phyloP scores from a whole-genome alignment of 2,113 vertebrate genomes.

The Nibea albiflora region DNA sequence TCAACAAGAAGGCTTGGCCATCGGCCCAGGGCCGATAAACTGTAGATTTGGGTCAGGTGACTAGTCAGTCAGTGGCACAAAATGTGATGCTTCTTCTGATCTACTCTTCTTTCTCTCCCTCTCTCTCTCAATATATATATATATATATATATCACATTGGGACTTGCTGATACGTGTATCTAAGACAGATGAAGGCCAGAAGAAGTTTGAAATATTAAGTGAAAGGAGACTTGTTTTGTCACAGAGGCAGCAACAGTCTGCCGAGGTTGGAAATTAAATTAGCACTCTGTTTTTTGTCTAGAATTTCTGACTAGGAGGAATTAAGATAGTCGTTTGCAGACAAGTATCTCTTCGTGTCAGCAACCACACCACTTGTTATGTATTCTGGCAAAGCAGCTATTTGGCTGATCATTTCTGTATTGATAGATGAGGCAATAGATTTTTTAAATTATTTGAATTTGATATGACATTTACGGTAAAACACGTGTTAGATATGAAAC shows the following conservation, averaged over 20 bases:
- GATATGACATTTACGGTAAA: background rate
- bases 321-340: slow-evolving; percentile 16
- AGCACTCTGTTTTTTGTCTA: background rate
- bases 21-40: background rate
- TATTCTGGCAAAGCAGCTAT: background rate
- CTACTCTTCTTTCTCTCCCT: too few species aligned
- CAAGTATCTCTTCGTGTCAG: slow-evolving; percentile 10
- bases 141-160: too few species aligned
- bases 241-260: background rate
- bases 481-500: background rate
- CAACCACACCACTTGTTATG: background rate
- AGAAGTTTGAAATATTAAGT: background rate
- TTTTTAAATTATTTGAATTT: background rate
- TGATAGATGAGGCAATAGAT: background rate
- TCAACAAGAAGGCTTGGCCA: background rate
- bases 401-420: background rate
- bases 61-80: background rate
- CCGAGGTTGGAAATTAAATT: slow-evolving; percentile 14
- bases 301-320: slow-evolving; percentile 1
- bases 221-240: background rate
- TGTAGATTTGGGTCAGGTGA: background rate
- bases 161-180: too few species aligned
- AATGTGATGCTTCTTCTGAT: background rate
- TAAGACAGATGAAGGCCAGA: background rate
- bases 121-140: too few species aligned